These are phyloP conservation scores for Wasmannia auropunctata DNA, from an alignment of 1,140 invertebrate genomes.

Conservation along the genomic window DNA sequence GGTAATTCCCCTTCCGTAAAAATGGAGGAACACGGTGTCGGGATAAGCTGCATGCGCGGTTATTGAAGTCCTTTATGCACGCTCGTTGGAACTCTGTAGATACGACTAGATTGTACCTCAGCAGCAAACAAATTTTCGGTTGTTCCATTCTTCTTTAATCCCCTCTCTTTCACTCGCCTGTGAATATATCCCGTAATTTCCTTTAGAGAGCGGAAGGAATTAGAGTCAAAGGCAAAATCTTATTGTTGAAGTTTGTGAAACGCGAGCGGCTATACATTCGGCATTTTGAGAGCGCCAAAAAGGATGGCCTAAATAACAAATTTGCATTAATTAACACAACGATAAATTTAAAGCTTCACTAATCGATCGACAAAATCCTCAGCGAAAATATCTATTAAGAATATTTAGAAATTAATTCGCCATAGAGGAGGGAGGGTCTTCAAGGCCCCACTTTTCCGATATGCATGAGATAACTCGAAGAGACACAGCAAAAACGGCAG, in stretches of 20 bases:
- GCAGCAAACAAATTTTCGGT: neutral
- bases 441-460: neutral
- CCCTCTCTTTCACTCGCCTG: too few relatives aligned
- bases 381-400: neutral
- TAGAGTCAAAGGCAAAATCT: neutral
- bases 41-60: conserved; percentile 52
- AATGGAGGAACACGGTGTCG: conserved; percentile 7
- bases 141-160: neutral
- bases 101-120: neutral
- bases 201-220: neutral
- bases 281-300: neutral
- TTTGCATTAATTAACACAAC: neutral
- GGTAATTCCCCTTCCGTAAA: conserved; percentile 30
- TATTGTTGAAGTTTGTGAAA: neutral
- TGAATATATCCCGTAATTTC: neutral
- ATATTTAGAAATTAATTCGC: neutral
- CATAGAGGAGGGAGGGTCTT: neutral
- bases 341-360: neutral
- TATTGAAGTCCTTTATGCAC: conserved; percentile 38
- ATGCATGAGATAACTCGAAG: conserved; percentile 21
- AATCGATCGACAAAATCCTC: neutral
- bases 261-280: neutral
- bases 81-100: conserved; percentile 22
- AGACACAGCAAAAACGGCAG: conserved; percentile 35
- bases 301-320: neutral